phyloP scores from a whole-genome alignment of 2,888 invertebrate genomes.

The Oligia strigilis region DNA sequence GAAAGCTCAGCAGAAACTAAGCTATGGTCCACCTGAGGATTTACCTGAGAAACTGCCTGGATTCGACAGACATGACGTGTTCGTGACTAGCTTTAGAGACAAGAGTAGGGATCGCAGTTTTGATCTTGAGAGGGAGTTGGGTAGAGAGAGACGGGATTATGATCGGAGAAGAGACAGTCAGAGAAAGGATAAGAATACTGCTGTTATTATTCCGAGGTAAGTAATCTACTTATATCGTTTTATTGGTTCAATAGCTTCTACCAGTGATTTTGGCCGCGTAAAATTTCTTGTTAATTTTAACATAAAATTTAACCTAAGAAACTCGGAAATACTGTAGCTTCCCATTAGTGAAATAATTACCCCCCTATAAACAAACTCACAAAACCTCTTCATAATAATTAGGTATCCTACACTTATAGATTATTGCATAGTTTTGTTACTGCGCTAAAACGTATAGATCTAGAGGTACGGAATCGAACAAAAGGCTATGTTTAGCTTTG shows the following conservation, averaged over 20 bases:
- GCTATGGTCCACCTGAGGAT: constrained; percentile 83
- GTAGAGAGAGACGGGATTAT: constrained; percentile 81
- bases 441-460: background rate
- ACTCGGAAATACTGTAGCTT: too few species aligned
- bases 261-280: too few species aligned
- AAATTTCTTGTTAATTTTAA: too few species aligned
- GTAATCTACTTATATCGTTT: background rate
- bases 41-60: constrained; percentile 54
- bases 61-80: constrained; percentile 83
- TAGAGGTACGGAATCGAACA: background rate
- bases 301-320: too few species aligned
- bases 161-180: constrained; percentile 73
- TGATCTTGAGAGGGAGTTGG: constrained; percentile 77
- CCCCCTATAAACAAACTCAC: too few species aligned
- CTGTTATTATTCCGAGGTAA: constrained; percentile 88
- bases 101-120: constrained; percentile 78
- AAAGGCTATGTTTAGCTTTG: background rate
- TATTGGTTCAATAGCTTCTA: too few species aligned
- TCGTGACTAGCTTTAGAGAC: constrained; percentile 85
- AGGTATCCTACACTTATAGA: too few species aligned
- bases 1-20: constrained; percentile 91
- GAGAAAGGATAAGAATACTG: constrained; percentile 84
- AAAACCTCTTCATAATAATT: too few species aligned
- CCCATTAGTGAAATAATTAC: too few species aligned
- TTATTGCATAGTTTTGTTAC: background rate